A percentile compares a stretch with the other conserved stretches of the same genome.
Evolutionary conservation across 2,113 vertebrate genomes (phyloP).

Genomic region (Stigmatopora nigra): DNA sequence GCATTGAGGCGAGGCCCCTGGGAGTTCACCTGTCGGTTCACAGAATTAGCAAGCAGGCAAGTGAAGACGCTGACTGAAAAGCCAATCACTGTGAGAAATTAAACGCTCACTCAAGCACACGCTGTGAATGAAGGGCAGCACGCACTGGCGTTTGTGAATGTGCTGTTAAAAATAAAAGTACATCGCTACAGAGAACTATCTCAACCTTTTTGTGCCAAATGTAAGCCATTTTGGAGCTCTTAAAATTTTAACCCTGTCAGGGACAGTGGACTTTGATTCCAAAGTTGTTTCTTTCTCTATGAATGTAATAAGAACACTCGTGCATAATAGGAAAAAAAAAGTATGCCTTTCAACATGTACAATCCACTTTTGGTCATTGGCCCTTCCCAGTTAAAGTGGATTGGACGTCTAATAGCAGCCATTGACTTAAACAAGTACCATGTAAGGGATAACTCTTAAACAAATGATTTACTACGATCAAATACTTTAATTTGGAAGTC

Average conservation of each 20-base stretch:
- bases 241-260: no score
- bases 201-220: background rate
- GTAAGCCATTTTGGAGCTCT: no score
- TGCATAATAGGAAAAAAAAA: background rate
- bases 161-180: background rate
- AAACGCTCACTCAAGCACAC: background rate
- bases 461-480: no score
- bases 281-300: no score
- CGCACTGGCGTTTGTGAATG: background rate
- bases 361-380: no score
- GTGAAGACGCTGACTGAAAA: slow-evolving; percentile 36
- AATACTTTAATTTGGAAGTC: background rate
- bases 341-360: no score
- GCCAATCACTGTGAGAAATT: slow-evolving; percentile 36
- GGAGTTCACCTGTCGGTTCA: slow-evolving; percentile 52
- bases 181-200: background rate
- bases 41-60: slow-evolving; percentile 55
- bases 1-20: slow-evolving; percentile 55
- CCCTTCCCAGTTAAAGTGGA: no score
- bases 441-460: no score
- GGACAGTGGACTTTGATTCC: no score
- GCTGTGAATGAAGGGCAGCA: background rate
- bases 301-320: no score
- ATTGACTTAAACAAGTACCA: no score
- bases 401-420: no score